Conservation (phyloP, 2,888 invertebrate genomes). For the Coleophora deauratella region DNA sequence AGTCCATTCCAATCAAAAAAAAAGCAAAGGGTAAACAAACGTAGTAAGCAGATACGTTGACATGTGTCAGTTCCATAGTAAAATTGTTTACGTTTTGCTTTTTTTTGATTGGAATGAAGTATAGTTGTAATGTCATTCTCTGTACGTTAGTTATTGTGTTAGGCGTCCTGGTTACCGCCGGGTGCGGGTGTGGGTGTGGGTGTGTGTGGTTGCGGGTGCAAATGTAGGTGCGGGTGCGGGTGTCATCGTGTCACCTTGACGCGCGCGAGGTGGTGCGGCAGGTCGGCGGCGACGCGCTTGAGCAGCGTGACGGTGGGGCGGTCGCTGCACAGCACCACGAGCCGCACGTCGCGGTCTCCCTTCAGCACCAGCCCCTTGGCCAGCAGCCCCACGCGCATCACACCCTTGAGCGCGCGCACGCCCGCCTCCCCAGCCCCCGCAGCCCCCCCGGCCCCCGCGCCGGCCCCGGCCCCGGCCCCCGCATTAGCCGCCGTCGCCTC, state of each 20-base stretch:
- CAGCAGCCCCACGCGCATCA: slow-evolving; percentile 94
- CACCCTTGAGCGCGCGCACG: slow-evolving; percentile 89
- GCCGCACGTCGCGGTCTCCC: slow-evolving; percentile 91
- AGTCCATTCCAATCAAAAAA: too few relatives aligned
- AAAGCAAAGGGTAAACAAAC: too few relatives aligned
- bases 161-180: too few relatives aligned
- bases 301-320: slow-evolving; percentile 92
- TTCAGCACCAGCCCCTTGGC: slow-evolving; percentile 86
- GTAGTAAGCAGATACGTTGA: too few relatives aligned
- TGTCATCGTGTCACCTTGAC: slow-evolving; percentile 54
- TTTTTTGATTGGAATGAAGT: too few relatives aligned
- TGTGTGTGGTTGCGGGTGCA: too few relatives aligned
- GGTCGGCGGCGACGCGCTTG: slow-evolving; percentile 87
- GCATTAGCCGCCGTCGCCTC: slow-evolving; percentile 47
- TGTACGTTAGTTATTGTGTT: too few relatives aligned
- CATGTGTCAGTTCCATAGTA: too few relatives aligned
- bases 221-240: too few relatives aligned
- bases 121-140: too few relatives aligned
- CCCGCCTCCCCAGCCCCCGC: slow-evolving; percentile 57
- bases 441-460: slow-evolving; percentile 40
- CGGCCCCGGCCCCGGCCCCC: slow-evolving; percentile 47
- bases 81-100: too few relatives aligned
- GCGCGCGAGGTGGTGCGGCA: slow-evolving; percentile 85
- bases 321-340: slow-evolving; percentile 96
- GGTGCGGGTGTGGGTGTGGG: too few relatives aligned